Evolutionary conservation across 2,113 vertebrate species (phyloP), one percentile per base, ranked within the genome.

Genomic region (Caretta caretta): DNA sequence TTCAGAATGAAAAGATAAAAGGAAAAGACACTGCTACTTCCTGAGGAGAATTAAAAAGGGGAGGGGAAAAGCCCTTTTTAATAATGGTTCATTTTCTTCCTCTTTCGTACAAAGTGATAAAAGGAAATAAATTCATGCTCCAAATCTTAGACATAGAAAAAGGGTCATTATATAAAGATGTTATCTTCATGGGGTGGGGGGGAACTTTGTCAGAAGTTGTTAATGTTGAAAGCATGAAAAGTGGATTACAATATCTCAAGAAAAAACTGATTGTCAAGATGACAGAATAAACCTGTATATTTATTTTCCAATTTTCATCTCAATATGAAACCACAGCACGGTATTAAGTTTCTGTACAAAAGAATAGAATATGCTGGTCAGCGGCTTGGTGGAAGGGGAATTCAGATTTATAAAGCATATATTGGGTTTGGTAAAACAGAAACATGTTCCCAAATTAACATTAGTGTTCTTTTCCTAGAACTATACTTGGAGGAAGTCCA

Each of bases 291-390:
- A 97, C 93, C 93, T 96, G 90, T 88, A 79, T 95, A 91, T 94
- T 97, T 98, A 89, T 97, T 98, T 98, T 97, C 94, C 94, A 96
- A 96, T 98, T 98, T 98, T 98, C 98, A 91, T 97, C 98, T 98
- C 98, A 72, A 80, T 90, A 49, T 24, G 97, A 91, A 94, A 96
- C 94, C 98, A 92, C 98, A 98, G 98, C 84, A 1, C 93, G 97
- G 69, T 25, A 14, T 80, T 56, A 81, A 86, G 92, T 96, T 96
- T 93, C 86, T 35, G 65, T 51, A 92, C 65, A 91, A 97, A 97
- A 96, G 83, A 94, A 38, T 53, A 85, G 87, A 93, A 92, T 78
- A 7, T 12, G 50, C 42, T 0, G 17, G 96, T 98, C 95, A 88
- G 93, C 90, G 84, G 93, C 94, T 57, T 78, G 90, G 85, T 82